Base-by-base conservation (phyloP, 2,888 invertebrate species). In the Trachelus iudaicus region DNA sequence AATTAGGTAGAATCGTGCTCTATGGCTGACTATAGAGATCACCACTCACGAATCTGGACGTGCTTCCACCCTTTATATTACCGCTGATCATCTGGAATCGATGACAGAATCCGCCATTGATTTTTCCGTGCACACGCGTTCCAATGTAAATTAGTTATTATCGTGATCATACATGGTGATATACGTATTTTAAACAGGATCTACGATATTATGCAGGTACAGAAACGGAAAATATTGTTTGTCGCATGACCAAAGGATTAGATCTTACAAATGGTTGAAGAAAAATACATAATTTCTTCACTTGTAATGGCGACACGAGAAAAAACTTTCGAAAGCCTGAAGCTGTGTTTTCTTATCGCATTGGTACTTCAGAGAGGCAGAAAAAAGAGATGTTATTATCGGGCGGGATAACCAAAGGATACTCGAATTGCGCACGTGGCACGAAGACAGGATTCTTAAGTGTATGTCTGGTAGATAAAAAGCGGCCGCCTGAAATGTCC, bases 1-100 rank as follows among this genome's bases (percentile, higher is more conserved):
- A 91, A 91, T 91, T 91, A 91, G 90, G 85, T 85, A 87, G 82
- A 86, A 89, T 89, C 89, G 88, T 89, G 90, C 86, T 84, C 85
- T 31, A 71, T 34, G 31, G 71, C 71, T n/a, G 71, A 71, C 31
- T 34, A 71, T 56, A 56, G 77, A 69, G 78, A 80, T 83, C 80
- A 76, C 79, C 76, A 81, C 86, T 87, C 88, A 88, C 89, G 87
- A 85, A 89, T 83, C 87, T 84, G 85, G 83, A 90, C 90, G 89
- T 89, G 89, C 86, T 89, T 88, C 84, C 81, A 84, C 87, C 86
- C 86, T 86, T 86, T 87, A 85, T 85, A 89, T 89, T 88, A 89
- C 88, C 89, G 85, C 86, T 87, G 89, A 88, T 89, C 86, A 88
- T 88, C 82, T 85, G 82, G 84, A 84, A 86, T 88, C 87, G 86